phyloP scores from a whole-genome alignment of 2,888 invertebrate species.

The Psococerastis gibbosa region DNA sequence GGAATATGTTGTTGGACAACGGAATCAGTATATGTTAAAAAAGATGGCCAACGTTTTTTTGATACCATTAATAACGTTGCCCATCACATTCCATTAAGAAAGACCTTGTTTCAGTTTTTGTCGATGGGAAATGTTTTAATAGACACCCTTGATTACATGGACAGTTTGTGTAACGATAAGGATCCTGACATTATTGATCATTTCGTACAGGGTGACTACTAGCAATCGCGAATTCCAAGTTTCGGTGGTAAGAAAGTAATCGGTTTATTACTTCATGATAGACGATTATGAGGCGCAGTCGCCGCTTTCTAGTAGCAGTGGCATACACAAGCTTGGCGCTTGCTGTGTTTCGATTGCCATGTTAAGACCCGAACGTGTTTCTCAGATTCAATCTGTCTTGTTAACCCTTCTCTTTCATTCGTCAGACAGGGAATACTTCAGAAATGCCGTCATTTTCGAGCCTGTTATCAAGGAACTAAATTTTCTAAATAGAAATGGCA shows the following conservation, averaged over 20 bases:
- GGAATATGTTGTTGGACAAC: neutral
- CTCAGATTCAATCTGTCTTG: constrained; percentile 11
- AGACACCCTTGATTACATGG: neutral
- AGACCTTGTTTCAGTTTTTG: neutral
- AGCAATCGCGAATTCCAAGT: neutral
- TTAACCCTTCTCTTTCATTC: constrained; percentile 17
- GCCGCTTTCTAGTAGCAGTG: constrained; percentile 10
- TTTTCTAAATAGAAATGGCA: constrained; percentile 14
- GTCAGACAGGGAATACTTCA: constrained; percentile 15
- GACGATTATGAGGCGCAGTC: constrained; percentile 13
- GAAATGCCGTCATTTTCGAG: constrained; percentile 15
- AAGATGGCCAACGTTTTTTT: neutral
- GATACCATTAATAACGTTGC: neutral
- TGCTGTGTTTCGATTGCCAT: constrained; percentile 11
- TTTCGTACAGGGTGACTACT: neutral
- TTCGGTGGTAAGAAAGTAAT: constrained; percentile 9
- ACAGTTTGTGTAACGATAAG: neutral
- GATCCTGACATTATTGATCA: neutral
- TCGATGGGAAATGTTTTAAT: neutral
- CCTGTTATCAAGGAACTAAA: constrained; percentile 16
- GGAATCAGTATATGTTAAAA: neutral
- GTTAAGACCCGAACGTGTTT: constrained; percentile 11
- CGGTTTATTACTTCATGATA: constrained; percentile 10
- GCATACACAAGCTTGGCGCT: constrained; percentile 13
- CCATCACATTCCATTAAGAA: neutral